These are phyloP conservation scores for Hydraecia micacea DNA, from an alignment of 2,888 invertebrate species.

Conservation along the genomic window DNA sequence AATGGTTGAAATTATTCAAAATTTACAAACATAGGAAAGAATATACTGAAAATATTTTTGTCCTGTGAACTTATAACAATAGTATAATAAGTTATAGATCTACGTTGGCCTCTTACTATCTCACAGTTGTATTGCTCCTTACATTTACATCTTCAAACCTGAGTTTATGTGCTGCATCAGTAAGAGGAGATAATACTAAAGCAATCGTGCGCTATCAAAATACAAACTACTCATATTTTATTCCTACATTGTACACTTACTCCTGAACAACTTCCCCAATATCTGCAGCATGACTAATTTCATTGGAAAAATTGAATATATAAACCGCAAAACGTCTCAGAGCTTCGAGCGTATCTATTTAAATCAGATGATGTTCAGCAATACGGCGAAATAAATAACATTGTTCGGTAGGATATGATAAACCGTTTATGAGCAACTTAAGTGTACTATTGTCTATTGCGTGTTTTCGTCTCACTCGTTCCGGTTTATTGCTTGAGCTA, in stretches of 20 bases:
- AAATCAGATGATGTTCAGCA: slow-evolving; percentile 64
- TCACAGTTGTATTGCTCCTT: slow-evolving; percentile 5
- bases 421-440: slow-evolving; percentile 86
- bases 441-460: slow-evolving; percentile 80
- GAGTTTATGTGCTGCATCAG: slow-evolving; percentile 19
- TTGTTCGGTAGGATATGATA: slow-evolving; percentile 83
- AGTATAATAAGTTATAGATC: slow-evolving; percentile 3
- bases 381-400: slow-evolving; percentile 79
- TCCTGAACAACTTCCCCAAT: slow-evolving; percentile 39
- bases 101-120: neutral
- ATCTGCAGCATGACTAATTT: slow-evolving; percentile 57
- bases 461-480: slow-evolving; percentile 76
- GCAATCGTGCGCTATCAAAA: slow-evolving; percentile 12
- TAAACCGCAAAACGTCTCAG: slow-evolving; percentile 34
- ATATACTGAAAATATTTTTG: neutral
- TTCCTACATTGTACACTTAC: slow-evolving; percentile 19
- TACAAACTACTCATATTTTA: slow-evolving; percentile 16
- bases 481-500: slow-evolving; percentile 82
- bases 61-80: neutral
- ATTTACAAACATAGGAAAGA: neutral
- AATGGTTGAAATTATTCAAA: slow-evolving; percentile 27
- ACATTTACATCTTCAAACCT: slow-evolving; percentile 9
- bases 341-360: slow-evolving; percentile 59
- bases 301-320: slow-evolving; percentile 54
- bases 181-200: slow-evolving; percentile 22